phyloP scores from a whole-genome alignment of 2,888 invertebrate genomes.

The Sinodicranocentrus sp. region DNA sequence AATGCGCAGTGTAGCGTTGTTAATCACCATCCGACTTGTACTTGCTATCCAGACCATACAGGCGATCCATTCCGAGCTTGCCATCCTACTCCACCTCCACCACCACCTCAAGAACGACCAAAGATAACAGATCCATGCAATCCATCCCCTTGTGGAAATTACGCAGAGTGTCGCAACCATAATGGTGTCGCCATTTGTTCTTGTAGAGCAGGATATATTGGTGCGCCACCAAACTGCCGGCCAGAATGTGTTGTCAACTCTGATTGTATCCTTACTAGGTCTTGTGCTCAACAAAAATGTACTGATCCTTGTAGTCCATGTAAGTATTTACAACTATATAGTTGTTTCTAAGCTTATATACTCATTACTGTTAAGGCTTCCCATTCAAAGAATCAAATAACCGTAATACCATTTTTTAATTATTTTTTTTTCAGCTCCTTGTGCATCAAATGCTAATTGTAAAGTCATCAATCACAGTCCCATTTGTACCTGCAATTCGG shows the following conservation, averaged over 20 bases:
- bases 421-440: slow-evolving; percentile 78
- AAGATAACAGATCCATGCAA: slow-evolving; percentile 82
- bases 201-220: slow-evolving; percentile 86
- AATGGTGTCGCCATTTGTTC: slow-evolving; percentile 78
- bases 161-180: slow-evolving; percentile 80
- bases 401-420: slow-evolving; percentile 77
- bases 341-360: too few relatives aligned
- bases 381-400: too few relatives aligned
- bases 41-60: slow-evolving; percentile 85
- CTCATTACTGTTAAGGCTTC: too few relatives aligned
- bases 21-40: slow-evolving; percentile 92
- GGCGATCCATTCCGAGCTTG: slow-evolving; percentile 89
- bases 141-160: slow-evolving; percentile 86
- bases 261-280: slow-evolving; percentile 83
- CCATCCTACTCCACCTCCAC: slow-evolving; percentile 78
- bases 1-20: slow-evolving; percentile 91
- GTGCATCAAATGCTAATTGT: slow-evolving; percentile 82
- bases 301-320: slow-evolving; percentile 84
- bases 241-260: slow-evolving; percentile 80
- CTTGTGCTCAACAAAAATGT: slow-evolving; percentile 88
- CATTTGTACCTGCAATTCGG: slow-evolving; percentile 23
- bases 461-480: slow-evolving; percentile 75
- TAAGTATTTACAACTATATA: too few relatives aligned
- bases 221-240: slow-evolving; percentile 81
- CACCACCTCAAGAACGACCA: slow-evolving; percentile 74